phyloP scores from a whole-genome alignment of 2,113 vertebrate species.

The Sturnus vulgaris region DNA sequence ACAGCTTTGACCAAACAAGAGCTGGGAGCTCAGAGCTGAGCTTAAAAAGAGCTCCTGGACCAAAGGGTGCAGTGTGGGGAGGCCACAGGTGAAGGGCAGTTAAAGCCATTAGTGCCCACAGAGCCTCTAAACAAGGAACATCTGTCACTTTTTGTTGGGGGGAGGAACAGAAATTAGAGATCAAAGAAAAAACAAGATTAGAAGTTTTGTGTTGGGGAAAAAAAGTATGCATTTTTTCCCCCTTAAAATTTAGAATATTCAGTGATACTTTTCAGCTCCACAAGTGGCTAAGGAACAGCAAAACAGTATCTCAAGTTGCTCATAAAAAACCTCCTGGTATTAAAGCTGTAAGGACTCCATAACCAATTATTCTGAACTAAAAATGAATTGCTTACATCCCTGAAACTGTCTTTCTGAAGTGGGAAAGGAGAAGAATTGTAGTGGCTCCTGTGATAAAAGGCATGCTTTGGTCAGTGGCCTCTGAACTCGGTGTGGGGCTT shows the following conservation, averaged over 20 bases:
- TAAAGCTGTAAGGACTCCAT: not conserved
- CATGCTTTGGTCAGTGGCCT: not conserved
- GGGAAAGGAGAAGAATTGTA: not conserved
- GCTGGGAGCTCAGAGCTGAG: not conserved
- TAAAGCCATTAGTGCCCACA: not conserved
- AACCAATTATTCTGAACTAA: not conserved
- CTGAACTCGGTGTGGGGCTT: not conserved
- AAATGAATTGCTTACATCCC: not conserved
- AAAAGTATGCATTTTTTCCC: accelerated
- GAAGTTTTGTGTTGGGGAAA: not conserved
- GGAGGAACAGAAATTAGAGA: not conserved
- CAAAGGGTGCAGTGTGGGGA: accelerated
- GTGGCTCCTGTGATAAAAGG: not conserved
- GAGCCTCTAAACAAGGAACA: not conserved
- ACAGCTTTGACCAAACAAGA: accelerated
- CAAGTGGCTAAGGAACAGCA: not conserved
- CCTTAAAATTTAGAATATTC: not conserved
- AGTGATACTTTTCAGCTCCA: not conserved
- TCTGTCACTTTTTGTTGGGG: not conserved
- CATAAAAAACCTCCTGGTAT: not conserved
- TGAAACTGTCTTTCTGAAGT: not conserved
- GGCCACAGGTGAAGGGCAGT: not conserved
- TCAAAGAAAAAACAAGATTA: not conserved
- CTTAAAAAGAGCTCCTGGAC: not conserved
- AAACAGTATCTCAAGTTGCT: not conserved